A percentile compares a stretch with the other conserved stretches of the same genome.
These are phyloP conservation scores for Cynoglossus semilaevis DNA, from an alignment of 2,113 vertebrate genomes.

Conservation along the genomic window DNA sequence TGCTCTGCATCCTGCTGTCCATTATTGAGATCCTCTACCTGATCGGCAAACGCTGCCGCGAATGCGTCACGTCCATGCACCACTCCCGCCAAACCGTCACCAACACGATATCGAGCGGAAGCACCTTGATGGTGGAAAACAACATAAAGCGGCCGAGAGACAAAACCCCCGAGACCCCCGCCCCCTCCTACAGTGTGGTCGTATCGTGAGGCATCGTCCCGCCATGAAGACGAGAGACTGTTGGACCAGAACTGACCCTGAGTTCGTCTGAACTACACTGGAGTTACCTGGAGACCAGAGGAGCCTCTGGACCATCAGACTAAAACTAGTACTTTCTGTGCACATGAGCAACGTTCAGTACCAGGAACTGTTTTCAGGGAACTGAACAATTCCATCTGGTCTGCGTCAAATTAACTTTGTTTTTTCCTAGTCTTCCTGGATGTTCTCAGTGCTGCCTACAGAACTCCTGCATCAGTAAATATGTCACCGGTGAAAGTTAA, in stretches of 20 bases:
- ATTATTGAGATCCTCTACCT: conserved; percentile 86
- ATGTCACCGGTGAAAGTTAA: too few relatives aligned
- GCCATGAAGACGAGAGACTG: background rate
- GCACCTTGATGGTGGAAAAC: conserved; percentile 46
- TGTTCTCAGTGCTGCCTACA: too few relatives aligned
- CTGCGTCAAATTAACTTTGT: too few relatives aligned
- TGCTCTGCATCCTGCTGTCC: conserved; percentile 84
- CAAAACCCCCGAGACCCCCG: conserved; percentile 25
- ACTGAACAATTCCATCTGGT: too few relatives aligned
- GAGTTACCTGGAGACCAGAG: conserved; percentile 2
- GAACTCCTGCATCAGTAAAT: too few relatives aligned
- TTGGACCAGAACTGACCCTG: background rate
- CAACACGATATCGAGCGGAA: conserved; percentile 42
- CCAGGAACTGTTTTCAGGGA: too few relatives aligned
- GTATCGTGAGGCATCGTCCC: conserved; percentile 8
- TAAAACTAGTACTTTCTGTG: too few relatives aligned
- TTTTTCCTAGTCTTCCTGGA: too few relatives aligned
- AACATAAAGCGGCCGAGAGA: conserved; percentile 11
- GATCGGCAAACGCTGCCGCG: conserved; percentile 80
- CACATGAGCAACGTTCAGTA: too few relatives aligned
- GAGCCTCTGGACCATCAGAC: background rate
- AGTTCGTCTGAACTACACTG: conserved; percentile 7
- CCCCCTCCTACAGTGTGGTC: conserved; percentile 51
- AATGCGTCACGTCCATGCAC: conserved; percentile 34
- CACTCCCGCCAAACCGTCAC: conserved; percentile 29